These are phyloP conservation scores for Silurus aristotelis DNA, from an alignment of 2,797 vertebrate species.

Conservation along the genomic window DNA sequence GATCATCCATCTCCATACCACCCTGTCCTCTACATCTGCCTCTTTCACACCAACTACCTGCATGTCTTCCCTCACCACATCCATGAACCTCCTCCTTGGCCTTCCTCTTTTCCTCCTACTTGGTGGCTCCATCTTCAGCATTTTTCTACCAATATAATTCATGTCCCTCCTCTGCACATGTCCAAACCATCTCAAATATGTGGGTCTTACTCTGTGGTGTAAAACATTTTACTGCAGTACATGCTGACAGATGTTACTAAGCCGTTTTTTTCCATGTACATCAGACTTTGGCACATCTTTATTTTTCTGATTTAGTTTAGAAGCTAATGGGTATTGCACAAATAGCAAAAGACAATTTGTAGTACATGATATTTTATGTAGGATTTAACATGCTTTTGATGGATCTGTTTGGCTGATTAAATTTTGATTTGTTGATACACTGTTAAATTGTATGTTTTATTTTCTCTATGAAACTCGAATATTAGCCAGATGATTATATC, in stretches of 20 bases:
- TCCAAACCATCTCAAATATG: no score
- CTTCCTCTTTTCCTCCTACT: no score
- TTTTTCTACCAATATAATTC: no score
- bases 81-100: no score
- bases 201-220: no score
- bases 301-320: not conserved
- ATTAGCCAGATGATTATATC: not conserved
- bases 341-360: not conserved
- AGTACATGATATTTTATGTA: not conserved
- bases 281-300: not conserved
- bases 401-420: not conserved
- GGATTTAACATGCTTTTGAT: not conserved
- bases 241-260: not conserved
- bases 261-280: not conserved
- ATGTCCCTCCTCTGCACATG: no score
- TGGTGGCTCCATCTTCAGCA: no score
- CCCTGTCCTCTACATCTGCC: no score
- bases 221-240: no score
- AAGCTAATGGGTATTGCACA: not conserved
- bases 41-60: no score
- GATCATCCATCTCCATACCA: no score
- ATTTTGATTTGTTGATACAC: not conserved
- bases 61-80: no score
- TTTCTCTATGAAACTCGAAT: not conserved
- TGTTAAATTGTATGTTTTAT: not conserved